A percentile compares a stretch with the other conserved stretches of the same genome.
These are phyloP conservation scores for Ahaetulla prasina DNA, from an alignment of 2,113 vertebrate genomes.

Conservation along the genomic window DNA sequence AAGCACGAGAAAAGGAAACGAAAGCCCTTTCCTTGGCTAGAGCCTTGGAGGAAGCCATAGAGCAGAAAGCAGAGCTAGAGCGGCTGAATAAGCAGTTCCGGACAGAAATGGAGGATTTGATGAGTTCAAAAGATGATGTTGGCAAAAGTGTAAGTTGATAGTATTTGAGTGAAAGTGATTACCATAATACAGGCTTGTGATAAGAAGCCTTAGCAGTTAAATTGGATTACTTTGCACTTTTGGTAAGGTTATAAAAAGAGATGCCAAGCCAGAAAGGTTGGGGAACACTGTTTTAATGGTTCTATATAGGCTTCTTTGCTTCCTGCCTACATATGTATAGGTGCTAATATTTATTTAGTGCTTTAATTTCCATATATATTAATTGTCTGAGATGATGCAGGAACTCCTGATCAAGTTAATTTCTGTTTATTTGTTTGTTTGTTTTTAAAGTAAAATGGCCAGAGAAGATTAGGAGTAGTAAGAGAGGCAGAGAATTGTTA, in stretches of 20 bases:
- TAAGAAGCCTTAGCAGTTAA: background rate
- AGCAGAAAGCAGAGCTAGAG: conserved; percentile 87
- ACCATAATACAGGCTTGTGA: background rate
- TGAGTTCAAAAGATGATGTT: conserved; percentile 95
- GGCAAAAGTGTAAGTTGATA: conserved; percentile 87
- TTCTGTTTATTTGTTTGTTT: background rate
- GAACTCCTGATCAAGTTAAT: background rate
- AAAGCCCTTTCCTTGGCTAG: conserved; percentile 79
- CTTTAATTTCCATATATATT: background rate
- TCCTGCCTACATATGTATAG: background rate
- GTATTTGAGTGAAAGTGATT: background rate
- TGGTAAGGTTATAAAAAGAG: background rate
- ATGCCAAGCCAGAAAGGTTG: too few species aligned
- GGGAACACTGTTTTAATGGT: background rate
- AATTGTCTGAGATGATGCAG: background rate
- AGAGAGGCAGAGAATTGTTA: background rate
- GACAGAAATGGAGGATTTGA: conserved; percentile 93
- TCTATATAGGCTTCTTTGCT: background rate
- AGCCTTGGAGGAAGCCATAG: conserved; percentile 83
- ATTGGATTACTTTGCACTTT: background rate
- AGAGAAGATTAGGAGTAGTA: background rate
- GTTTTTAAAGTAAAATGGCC: background rate
- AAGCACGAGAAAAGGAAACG: conserved; percentile 81
- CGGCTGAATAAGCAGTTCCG: conserved; percentile 90
- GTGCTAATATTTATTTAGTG: background rate